A percentile compares a stretch with the other conserved stretches of the same genome.
Conservation (phyloP, 1,140 invertebrate genomes). For the Scaptomyza graminum region DNA sequence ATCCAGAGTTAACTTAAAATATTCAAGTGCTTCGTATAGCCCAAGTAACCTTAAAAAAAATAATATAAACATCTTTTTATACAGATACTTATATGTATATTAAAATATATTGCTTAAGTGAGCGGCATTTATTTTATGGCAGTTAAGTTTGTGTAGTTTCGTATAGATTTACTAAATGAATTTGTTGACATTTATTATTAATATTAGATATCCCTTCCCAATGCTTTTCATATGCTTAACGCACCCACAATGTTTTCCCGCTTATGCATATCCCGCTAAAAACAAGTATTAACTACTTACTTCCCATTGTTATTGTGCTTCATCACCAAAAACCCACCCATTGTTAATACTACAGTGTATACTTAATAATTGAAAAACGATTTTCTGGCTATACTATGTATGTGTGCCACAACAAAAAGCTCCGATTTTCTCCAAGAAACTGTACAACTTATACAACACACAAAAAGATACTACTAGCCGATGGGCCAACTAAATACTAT, state of each 20-base stretch:
- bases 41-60: constrained; percentile 39
- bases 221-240: constrained; percentile 41
- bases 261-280: constrained; percentile 27
- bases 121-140: constrained; percentile 36
- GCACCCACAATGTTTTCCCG: constrained; percentile 27
- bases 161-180: constrained; percentile 31
- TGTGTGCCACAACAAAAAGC: constrained; percentile 57
- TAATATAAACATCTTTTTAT: constrained; percentile 12
- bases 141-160: constrained; percentile 69
- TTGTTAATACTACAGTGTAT: constrained; percentile 41
- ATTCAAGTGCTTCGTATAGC: constrained; percentile 22
- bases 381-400: constrained; percentile 51
- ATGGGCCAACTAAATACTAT: too few relatives aligned
- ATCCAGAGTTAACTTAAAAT: neutral
- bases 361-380: constrained; percentile 43
- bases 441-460: constrained; percentile 51
- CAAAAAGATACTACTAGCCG: neutral
- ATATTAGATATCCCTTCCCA: neutral
- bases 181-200: constrained; percentile 37
- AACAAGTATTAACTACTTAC: constrained; percentile 12
- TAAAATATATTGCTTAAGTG: constrained; percentile 25
- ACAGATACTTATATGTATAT: constrained; percentile 23
- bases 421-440: constrained; percentile 63
- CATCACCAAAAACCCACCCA: constrained; percentile 57
- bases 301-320: constrained; percentile 17